These are phyloP conservation scores for Liparis tanakae DNA, from an alignment of 2,797 vertebrate genomes.

Conservation along the genomic window DNA sequence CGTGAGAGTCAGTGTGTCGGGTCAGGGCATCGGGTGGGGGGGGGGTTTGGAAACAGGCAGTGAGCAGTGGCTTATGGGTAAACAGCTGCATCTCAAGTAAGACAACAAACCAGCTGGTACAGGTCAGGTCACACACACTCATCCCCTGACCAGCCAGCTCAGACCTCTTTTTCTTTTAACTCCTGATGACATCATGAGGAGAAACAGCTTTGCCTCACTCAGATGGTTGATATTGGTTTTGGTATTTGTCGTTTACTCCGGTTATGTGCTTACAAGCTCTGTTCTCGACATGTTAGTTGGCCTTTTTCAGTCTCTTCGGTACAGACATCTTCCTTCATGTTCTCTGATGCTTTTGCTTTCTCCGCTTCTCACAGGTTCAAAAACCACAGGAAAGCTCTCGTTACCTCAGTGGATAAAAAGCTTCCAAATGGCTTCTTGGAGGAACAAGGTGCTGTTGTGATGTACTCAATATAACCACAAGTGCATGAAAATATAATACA, in stretches of 20 bases:
- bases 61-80: conserved; percentile 63
- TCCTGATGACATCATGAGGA: conserved; percentile 71
- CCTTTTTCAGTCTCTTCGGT: conserved; percentile 5
- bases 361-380: conserved; percentile 85
- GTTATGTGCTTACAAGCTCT: conserved; percentile 29
- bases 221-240: conserved; percentile 76
- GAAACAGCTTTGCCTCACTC: conserved; percentile 71
- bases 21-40: conserved; percentile 29
- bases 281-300: neutral
- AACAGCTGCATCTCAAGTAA: conserved; percentile 74
- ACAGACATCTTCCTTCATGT: conserved; percentile 22
- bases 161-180: conserved; percentile 28
- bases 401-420: conserved; percentile 93
- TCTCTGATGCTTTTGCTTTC: conserved; percentile 24
- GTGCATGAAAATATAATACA: conserved; percentile 63
- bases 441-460: conserved; percentile 90
- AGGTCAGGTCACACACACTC: conserved; percentile 57
- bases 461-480: conserved; percentile 52
- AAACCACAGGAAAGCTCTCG: conserved; percentile 92
- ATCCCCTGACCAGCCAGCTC: conserved; percentile 41
- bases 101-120: conserved; percentile 63
- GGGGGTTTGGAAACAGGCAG: conserved; percentile 52
- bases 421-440: conserved; percentile 96
- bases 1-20: conserved; percentile 30
- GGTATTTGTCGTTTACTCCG: conserved; percentile 54